Evolutionary conservation across 2,888 invertebrate species (phyloP).

Genomic region (Atherix ibis): DNA sequence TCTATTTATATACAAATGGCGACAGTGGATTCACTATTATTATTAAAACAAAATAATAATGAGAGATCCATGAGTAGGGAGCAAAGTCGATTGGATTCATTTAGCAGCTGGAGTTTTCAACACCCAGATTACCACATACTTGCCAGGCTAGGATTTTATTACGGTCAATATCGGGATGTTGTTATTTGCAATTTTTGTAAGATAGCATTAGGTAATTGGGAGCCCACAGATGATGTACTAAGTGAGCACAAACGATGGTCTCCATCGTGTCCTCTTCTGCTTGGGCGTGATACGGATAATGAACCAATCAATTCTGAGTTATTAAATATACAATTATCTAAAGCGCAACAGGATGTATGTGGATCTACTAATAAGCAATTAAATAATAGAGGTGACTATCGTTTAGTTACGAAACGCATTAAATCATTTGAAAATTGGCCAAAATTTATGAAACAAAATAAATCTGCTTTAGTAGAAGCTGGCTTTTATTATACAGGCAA

Average conservation of each 20-base stretch:
- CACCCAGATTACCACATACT: constrained; percentile 41
- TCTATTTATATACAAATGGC: no score
- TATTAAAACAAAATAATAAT: no score
- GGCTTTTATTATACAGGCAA: constrained; percentile 76
- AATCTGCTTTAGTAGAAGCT: constrained; percentile 59
- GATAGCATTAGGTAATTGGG: constrained; percentile 58
- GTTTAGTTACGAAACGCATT: no score
- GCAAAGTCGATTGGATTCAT: no score
- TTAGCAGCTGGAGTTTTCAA: no score
- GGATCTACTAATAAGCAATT: no score
- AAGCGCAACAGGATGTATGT: no score
- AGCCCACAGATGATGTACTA: constrained; percentile 54
- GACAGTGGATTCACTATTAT: no score
- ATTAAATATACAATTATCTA: constrained; percentile 22
- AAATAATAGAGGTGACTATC: no score
- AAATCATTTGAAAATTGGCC: constrained; percentile 62
- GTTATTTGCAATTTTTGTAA: constrained; percentile 59
- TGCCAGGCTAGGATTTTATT: constrained; percentile 67
- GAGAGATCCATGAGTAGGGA: no score
- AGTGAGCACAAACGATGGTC: constrained; percentile 59
- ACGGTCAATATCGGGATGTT: constrained; percentile 48
- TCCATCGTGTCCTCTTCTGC: constrained; percentile 54
- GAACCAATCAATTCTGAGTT: constrained; percentile 31
- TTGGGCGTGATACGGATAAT: constrained; percentile 41
- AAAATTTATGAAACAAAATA: constrained; percentile 51